Evolutionary conservation across 2,888 invertebrate genomes (phyloP), one percentile per base, ranked within the genome.

Genomic region (Ornithoptera priamus): DNA sequence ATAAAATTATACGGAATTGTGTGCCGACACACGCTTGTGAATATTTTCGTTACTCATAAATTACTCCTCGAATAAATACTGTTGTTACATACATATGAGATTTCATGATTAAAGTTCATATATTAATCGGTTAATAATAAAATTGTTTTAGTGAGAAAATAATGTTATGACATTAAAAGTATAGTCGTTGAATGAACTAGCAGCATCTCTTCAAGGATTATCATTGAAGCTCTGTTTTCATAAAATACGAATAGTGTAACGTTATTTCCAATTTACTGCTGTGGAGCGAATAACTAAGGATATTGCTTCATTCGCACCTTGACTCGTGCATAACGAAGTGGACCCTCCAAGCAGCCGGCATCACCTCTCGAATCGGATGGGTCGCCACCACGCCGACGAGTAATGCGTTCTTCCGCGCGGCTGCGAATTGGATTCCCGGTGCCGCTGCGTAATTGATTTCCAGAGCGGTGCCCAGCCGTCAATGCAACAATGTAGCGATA

Each of bases 401-500:
- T 68, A 57, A 62, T 56, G 59, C 59, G 63, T 36, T 63, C 78
- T 77, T 81, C 87, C 85, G 80, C 83, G 81, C 81, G 88, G 77
- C 72, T 73, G 64, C 77, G 81, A 85, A 86, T 87, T 87, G 85
- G 81, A 84, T 85, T 87, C 84, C 82, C 81, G 83, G 84, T 82
- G 84, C 81, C 82, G 76, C 75, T 79, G 76, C 75, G 82, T 86
- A 89, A 88, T 90, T 86, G 87, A 88, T 89, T 87, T 86, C 82
- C 78, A 83, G 82, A 81, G 77, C 76, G 73, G 71, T 75, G 65
- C 76, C 72, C 71, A 72, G 70, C 67, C 75, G 76, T 80, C 81
- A 75, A 77, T 79, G 80, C 82, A 87, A 89, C 88, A 90, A 88
- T 88, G 81, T 81, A 77, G 88, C 86, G 86, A 86, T 88, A 89